phyloP scores from a whole-genome alignment of 2,888 invertebrate genomes.

The Drosophila emarginata region DNA sequence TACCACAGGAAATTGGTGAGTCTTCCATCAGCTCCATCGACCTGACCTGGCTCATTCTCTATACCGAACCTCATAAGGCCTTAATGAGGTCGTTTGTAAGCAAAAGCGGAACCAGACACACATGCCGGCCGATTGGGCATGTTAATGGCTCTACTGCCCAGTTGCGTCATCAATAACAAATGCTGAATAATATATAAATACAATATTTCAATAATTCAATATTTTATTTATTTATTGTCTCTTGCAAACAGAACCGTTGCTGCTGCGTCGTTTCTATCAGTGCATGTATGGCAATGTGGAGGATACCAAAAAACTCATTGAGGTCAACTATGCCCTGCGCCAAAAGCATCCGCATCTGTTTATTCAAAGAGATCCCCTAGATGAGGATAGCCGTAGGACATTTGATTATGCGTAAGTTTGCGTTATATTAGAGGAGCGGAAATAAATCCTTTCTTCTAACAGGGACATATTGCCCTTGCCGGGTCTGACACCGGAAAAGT shows the following conservation, averaged over 20 bases:
- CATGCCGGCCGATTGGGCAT: conserved; percentile 18
- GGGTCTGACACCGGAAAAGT: conserved; percentile 85
- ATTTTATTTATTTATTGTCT: background rate
- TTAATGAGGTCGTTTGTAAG: conserved; percentile 69
- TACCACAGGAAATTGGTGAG: conserved; percentile 77
- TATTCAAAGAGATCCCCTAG: conserved; percentile 83
- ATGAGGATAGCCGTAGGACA: conserved; percentile 65
- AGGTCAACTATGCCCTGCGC: conserved; percentile 83
- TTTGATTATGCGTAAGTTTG: conserved; percentile 73
- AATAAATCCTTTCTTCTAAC: conserved; percentile 47
- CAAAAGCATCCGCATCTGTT: conserved; percentile 84
- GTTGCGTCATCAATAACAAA: conserved; percentile 56
- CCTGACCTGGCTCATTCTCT: conserved; percentile 10
- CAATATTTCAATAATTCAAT: conserved; percentile 11
- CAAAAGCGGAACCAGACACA: conserved; percentile 19
- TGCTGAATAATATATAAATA: conserved; percentile 4
- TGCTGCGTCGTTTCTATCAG: conserved; percentile 76
- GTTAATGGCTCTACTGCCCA: conserved; percentile 28
- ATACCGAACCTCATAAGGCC: background rate
- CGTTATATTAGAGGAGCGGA: background rate
- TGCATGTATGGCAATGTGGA: conserved; percentile 71
- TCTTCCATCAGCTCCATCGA: background rate
- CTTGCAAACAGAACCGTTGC: conserved; percentile 66
- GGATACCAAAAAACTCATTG: conserved; percentile 74
- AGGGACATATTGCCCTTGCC: conserved; percentile 87